A percentile compares a stretch with the other conserved stretches of the same genome.
Evolutionary conservation across 2,113 vertebrate species (phyloP).

Genomic region (Noturus placidus): DNA sequence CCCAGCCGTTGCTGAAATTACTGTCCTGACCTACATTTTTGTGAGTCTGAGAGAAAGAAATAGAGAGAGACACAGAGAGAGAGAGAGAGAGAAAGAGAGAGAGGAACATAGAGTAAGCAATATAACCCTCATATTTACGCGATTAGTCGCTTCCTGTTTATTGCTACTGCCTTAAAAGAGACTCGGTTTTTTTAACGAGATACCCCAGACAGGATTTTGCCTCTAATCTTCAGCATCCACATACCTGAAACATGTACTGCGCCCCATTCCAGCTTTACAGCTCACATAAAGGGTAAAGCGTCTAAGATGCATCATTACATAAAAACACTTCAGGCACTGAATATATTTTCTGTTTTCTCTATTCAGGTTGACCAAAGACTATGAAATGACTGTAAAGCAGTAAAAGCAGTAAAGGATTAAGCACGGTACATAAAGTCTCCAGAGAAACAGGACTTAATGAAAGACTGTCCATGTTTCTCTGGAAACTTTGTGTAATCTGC

Average conservation of each 20-base stretch:
- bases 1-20: conserved; percentile 57
- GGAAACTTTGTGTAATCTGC: not conserved
- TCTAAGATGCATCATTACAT: not conserved
- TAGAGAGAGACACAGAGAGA: not conserved
- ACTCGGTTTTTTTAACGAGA: not conserved
- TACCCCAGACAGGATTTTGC: not conserved
- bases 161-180: conserved; percentile 48
- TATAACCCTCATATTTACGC: conserved; percentile 67
- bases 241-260: conserved; percentile 6
- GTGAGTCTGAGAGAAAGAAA: conserved; percentile 33
- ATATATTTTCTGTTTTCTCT: not conserved
- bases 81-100: conserved; percentile 8
- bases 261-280: not conserved
- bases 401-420: not conserved
- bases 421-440: not conserved
- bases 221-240: not conserved
- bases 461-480: not conserved
- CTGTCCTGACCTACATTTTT: conserved; percentile 70
- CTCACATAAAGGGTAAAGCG: not conserved
- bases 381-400: conserved; percentile 12
- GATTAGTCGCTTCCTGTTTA: conserved; percentile 64
- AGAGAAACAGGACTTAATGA: not conserved
- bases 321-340: not conserved
- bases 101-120: conserved; percentile 51
- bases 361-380: not conserved